These are phyloP conservation scores for Calosoma granatense DNA, from an alignment of 1,140 invertebrate species.

Conservation along the genomic window DNA sequence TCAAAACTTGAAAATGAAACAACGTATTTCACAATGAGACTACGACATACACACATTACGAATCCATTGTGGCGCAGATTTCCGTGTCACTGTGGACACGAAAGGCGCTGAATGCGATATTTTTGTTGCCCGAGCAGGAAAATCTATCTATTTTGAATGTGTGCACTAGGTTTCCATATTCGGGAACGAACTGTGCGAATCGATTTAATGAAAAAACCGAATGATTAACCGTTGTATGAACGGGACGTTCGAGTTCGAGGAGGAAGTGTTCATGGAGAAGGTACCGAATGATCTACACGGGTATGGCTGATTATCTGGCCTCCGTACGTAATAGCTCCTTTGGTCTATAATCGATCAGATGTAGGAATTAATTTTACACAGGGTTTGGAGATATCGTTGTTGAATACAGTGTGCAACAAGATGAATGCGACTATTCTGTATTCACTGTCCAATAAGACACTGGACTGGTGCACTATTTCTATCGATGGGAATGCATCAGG, in stretches of 20 bases:
- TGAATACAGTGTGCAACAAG: conserved; percentile 12
- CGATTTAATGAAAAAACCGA: conserved; percentile 12
- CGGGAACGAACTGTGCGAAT: conserved; percentile 15
- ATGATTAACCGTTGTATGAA: conserved; percentile 15
- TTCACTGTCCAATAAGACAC: neutral
- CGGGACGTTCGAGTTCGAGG: conserved; percentile 12
- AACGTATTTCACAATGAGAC: conserved; percentile 22
- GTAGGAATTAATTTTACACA: conserved; percentile 5
- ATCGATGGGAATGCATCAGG: neutral
- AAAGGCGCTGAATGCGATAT: conserved; percentile 17
- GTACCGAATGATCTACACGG: conserved; percentile 21
- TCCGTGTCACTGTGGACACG: conserved; percentile 14
- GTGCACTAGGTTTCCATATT: conserved; percentile 23
- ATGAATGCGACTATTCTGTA: conserved; percentile 11
- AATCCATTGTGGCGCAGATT: conserved; percentile 14
- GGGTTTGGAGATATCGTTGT: conserved; percentile 13
- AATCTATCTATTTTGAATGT: conserved; percentile 17
- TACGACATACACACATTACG: conserved; percentile 10
- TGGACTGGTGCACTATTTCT: neutral
- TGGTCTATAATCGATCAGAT: neutral
- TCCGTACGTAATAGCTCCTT: conserved; percentile 17
- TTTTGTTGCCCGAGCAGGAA: conserved; percentile 13
- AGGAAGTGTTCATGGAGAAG: conserved; percentile 18
- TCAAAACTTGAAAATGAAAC: conserved; percentile 23
- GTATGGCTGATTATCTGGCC: conserved; percentile 18